Evolutionary conservation across 2,113 vertebrate species (phyloP), one percentile per base, ranked within the genome.

Genomic region (Greenwoodochromis staneri): DNA sequence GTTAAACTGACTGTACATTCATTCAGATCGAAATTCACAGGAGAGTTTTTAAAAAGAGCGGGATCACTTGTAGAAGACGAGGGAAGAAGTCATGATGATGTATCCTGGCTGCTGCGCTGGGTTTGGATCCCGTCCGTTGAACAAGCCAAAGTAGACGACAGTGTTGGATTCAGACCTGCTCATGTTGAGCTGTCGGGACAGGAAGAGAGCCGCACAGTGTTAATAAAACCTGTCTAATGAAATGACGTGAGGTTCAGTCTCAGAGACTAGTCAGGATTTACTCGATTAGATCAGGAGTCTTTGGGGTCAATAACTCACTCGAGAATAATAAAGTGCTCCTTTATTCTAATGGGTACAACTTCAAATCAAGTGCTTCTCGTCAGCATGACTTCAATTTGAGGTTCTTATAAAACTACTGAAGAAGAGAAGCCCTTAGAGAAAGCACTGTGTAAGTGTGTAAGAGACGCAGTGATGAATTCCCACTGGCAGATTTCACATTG

Each of bases 81-180:
- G 96, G 84, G 96, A 97, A 17, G 97, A 97, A 3, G 92, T 95
- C 96, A 97, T 97, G 82, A 96, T 93, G 86, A 97, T 96, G 91
- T 96, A 95, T 4, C 97, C 97, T 0, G 97, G 96, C 6, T 92
- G 21, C 24, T 89, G 80, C 12, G 93, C 51, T 6, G 97, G 97
- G 80, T 96, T 88, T 1, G 97, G 97, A 86, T 97, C 95, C 24
- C 40, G 66, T 9, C 96, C 96, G 0, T 95, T 47, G 47, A 92
- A 97, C 78, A 96, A 80, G 40, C 97, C 96, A 11, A 95, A 97
- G 94, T 97, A 97, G 38, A 96, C 5, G 4, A 97, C 55, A 0
- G 89, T 93, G 90, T 97, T 97, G 88, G 92, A 63, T 7, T 80
- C 80, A 8, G 24, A 45, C 4, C 81, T 78, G 38, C 34, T 93